Base-by-base conservation (phyloP, 2,888 invertebrate genomes). In the Slavum lentiscoides region DNA sequence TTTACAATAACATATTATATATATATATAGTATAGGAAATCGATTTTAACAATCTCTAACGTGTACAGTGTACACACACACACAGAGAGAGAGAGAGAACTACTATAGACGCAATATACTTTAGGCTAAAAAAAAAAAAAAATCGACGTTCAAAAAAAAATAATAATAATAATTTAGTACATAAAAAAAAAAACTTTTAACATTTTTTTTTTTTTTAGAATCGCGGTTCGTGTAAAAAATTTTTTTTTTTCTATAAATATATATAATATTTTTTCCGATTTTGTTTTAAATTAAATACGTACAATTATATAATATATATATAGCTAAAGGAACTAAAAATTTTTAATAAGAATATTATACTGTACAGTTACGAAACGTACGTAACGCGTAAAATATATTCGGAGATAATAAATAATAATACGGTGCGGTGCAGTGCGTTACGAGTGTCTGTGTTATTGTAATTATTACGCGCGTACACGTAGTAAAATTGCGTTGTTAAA, bases 291-390 rank as follows among this genome's bases (percentile, higher is more conserved):
- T 49, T 55, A 76, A 53, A 69, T 58, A n/a, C n/a, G n/a, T n/a
- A 67, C 30, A 30, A 30, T 30, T 30, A 30, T 30, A 30, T 30
- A 75, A 23, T 58, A 66, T 75, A 72, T 23, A 76, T 75, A 72
- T 23, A 76, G 76, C 76, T 76, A 76, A 61, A 76, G 76, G 76
- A 76, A 76, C 76, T 76, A 76, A 76, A 61, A 49, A 49, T 68
- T 76, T 74, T 53, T 30, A 61, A 62, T 53, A 64, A 74, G 49
- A 64, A 23, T 62, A 43, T 43, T 49, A 74, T 74, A 74, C 37
- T 64, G 4, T 30, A 74, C 53, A 53, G 62, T 62, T 53, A 30
- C 62, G 53, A 30, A n/a, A 62, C 23, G 43, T 61, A 23, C 53
- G 30, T 62, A 62, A 62, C 4, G 30, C 30, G 30, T 30, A n/a